Evolutionary conservation across 2,113 vertebrate species (phyloP).

Genomic region (Gymnocephalus cernua): DNA sequence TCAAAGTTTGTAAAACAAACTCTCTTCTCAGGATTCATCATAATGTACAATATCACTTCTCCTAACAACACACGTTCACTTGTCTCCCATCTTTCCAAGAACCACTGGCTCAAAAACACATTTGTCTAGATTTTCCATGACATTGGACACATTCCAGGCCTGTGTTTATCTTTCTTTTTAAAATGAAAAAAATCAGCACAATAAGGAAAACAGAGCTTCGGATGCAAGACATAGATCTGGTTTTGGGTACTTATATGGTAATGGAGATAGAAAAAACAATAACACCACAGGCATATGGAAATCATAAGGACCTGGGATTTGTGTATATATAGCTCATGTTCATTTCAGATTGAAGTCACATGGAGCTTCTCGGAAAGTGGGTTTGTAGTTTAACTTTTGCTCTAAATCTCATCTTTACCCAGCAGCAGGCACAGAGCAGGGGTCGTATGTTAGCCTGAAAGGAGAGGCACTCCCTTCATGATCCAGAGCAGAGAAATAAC

Average conservation of each 20-base stretch:
- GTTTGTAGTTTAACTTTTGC: constrained; percentile 70
- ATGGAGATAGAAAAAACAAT: constrained; percentile 79
- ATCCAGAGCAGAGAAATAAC: constrained; percentile 60
- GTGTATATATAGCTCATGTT: constrained; percentile 79
- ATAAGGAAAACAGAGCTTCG: constrained; percentile 52
- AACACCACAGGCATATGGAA: constrained; percentile 84
- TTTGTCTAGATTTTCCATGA: constrained; percentile 53
- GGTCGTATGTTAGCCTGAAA: constrained; percentile 61
- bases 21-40: constrained; percentile 40
- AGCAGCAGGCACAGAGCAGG: constrained; percentile 68
- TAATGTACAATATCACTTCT: constrained; percentile 28
- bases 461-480: constrained; percentile 57
- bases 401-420: constrained; percentile 73
- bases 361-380: constrained; percentile 65
- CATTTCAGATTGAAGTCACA: constrained; percentile 80
- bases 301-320: constrained; percentile 78
- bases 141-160: constrained; percentile 40
- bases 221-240: constrained; percentile 48
- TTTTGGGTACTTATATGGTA: constrained; percentile 71
- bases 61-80: constrained; percentile 15
- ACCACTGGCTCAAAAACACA: constrained; percentile 24
- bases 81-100: constrained; percentile 33
- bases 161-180: constrained; percentile 64
- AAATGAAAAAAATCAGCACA: constrained; percentile 43
- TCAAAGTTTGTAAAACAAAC: constrained; percentile 37